Evolutionary conservation across 1,140 invertebrate species (phyloP).

Genomic region (Drosophila pandora): DNA sequence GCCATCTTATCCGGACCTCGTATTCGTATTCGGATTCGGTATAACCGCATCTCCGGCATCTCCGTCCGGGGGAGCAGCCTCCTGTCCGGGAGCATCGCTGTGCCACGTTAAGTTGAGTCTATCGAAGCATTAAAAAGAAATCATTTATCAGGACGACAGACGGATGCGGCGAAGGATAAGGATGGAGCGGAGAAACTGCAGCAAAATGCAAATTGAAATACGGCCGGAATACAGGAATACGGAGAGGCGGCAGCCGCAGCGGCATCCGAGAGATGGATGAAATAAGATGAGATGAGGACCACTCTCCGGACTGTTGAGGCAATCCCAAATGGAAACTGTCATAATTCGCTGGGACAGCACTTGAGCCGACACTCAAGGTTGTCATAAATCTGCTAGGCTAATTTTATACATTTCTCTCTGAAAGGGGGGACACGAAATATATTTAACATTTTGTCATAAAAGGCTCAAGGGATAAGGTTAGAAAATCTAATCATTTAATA

Average conservation of each 20-base stretch:
- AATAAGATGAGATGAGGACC: slow-evolving; percentile 7
- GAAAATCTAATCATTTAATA: no score
- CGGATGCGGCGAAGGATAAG: not conserved
- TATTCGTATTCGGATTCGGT: slow-evolving; percentile 3
- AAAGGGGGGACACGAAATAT: no score
- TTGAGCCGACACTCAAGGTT: slow-evolving; percentile 16
- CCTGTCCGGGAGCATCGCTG: not conserved
- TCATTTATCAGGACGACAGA: slow-evolving; percentile 48
- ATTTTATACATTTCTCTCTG: no score
- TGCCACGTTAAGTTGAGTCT: slow-evolving; percentile 38
- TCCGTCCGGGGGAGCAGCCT: not conserved
- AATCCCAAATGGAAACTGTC: slow-evolving; percentile 42
- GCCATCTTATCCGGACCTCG: slow-evolving; percentile 12
- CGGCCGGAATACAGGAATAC: not conserved
- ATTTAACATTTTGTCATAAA: not conserved
- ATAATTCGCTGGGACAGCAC: slow-evolving; percentile 13
- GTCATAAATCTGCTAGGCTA: not conserved
- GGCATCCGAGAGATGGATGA: not conserved
- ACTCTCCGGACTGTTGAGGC: slow-evolving; percentile 2
- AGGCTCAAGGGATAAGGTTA: no score
- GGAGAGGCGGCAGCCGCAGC: not conserved
- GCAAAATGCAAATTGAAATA: slow-evolving; percentile 47
- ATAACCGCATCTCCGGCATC: slow-evolving; percentile 20
- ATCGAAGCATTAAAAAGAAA: slow-evolving; percentile 64
- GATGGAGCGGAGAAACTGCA: not conserved